These are phyloP conservation scores for Plutomurus gul DNA, from an alignment of 1,140 invertebrate species.

Conservation along the genomic window DNA sequence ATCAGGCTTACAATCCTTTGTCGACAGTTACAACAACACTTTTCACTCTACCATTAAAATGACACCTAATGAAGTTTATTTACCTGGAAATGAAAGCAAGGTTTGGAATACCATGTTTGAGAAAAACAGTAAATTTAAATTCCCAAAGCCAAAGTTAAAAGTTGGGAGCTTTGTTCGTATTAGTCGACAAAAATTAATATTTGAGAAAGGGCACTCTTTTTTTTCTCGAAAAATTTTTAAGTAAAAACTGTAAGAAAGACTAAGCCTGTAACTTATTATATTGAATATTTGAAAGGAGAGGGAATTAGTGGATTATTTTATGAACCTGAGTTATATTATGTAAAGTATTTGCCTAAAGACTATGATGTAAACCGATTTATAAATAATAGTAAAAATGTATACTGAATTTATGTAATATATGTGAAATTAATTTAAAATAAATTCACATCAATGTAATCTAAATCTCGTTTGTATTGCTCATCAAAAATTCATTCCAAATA, in stretches of 20 bases:
- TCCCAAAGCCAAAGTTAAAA: background rate
- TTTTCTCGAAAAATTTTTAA: background rate
- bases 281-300: background rate
- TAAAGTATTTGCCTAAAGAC: no score
- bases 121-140: background rate
- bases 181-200: background rate
- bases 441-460: no score
- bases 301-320: background rate
- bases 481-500: no score
- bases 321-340: background rate
- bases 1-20: background rate
- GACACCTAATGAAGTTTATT: background rate
- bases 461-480: no score
- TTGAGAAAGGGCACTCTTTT: background rate
- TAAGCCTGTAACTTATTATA: background rate
- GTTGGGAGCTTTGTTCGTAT: background rate
- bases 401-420: no score
- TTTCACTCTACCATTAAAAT: background rate
- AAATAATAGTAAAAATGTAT: no score
- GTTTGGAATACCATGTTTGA: background rate
- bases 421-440: no score
- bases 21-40: background rate
- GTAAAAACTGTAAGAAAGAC: background rate
- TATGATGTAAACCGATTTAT: no score
- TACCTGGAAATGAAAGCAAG: background rate